These are phyloP conservation scores for Bombus sylvicola DNA, from an alignment of 1,140 invertebrate genomes.

Conservation along the genomic window DNA sequence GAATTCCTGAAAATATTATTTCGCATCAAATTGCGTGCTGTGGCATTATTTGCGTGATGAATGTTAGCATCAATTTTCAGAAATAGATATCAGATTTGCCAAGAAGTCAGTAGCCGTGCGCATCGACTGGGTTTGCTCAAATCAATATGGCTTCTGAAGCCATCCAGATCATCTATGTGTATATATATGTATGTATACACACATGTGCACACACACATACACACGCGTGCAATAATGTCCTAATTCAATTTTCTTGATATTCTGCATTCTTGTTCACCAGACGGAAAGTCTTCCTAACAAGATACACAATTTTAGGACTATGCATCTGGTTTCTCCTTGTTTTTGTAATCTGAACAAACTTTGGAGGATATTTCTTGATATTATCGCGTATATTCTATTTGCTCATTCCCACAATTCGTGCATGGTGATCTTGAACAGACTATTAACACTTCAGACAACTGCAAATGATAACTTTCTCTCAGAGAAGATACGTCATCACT, in stretches of 20 bases:
- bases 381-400: not conserved
- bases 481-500: not conserved
- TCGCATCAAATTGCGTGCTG: not conserved
- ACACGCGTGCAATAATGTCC: not conserved
- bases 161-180: constrained; percentile 36
- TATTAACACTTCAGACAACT: not conserved
- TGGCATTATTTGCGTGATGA: not conserved
- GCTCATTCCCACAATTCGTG: not conserved
- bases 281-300: constrained; percentile 33
- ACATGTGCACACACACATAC: too few species aligned
- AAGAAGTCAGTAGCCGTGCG: not conserved
- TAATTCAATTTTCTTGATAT: constrained; percentile 67
- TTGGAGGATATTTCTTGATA: not conserved
- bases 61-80: not conserved
- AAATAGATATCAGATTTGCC: not conserved
- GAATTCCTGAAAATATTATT: not conserved
- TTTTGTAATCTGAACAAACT: not conserved
- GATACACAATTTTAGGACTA: not conserved
- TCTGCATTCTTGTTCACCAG: constrained; percentile 17
- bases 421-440: not conserved
- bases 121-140: not conserved
- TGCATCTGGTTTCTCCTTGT: not conserved
- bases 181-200: not conserved
- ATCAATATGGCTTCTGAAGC: constrained; percentile 72
- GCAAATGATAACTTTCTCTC: not conserved